Evolutionary conservation across 2,888 invertebrate genomes (phyloP).

Genomic region (Diachrysia chrysitis): DNA sequence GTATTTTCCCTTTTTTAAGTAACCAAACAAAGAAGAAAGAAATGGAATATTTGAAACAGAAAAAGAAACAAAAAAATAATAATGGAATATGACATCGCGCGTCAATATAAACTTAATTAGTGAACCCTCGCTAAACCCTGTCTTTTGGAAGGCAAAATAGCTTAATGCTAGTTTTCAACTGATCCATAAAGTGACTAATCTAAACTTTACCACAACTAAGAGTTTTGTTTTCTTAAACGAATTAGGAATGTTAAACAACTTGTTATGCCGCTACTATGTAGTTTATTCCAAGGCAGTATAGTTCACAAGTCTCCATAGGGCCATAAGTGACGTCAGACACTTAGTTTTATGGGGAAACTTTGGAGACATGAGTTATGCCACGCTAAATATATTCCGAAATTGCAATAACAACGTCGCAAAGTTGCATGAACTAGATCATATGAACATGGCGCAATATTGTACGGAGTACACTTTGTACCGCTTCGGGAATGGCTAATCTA

Average conservation of each 20-base stretch:
- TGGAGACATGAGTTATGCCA: conserved; percentile 37
- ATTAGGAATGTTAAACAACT: conserved; percentile 4
- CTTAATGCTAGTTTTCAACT: background rate
- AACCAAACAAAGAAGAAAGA: background rate
- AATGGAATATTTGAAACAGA: background rate
- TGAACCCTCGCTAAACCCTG: background rate
- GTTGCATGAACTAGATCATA: conserved; percentile 8
- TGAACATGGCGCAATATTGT: conserved; percentile 2
- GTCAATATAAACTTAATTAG: background rate
- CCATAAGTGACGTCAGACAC: conserved; percentile 43
- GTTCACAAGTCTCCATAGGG: conserved; percentile 25
- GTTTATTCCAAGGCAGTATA: conserved; percentile 39
- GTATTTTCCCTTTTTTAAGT: background rate
- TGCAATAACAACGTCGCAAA: conserved; percentile 45
- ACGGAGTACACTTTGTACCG: conserved; percentile 4
- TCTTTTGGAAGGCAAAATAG: background rate
- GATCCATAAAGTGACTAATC: conserved; percentile 35
- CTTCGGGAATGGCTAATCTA: background rate
- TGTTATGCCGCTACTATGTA: conserved; percentile 33
- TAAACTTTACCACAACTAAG: conserved; percentile 31
- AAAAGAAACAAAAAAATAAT: background rate
- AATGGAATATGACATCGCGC: background rate
- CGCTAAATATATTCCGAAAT: conserved; percentile 39
- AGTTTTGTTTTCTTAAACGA: conserved; percentile 5
- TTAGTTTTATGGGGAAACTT: conserved; percentile 48